Conservation (phyloP, 2,888 invertebrate genomes). For the Dryobotodes eremita region DNA sequence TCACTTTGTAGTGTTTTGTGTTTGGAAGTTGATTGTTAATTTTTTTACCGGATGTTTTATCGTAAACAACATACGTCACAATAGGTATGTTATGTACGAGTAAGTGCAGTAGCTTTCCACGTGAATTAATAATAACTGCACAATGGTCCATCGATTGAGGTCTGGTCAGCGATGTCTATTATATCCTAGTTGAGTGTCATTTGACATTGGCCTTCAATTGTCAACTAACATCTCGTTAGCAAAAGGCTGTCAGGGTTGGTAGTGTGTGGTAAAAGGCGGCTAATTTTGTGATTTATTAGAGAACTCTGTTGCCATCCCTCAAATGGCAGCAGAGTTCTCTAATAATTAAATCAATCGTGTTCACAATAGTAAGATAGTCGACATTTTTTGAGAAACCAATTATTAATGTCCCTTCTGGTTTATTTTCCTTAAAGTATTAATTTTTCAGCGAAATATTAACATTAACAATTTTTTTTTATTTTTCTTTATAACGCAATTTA, state of each 20-base stretch:
- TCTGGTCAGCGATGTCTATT: not conserved
- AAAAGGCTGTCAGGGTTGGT: not conserved
- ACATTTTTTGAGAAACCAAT: not conserved
- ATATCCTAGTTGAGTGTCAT: constrained; percentile 1
- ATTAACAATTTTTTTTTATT: not conserved
- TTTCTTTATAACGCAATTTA: not conserved
- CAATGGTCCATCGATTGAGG: constrained; percentile 18
- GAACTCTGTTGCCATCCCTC: too few species aligned
- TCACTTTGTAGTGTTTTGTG: too few species aligned
- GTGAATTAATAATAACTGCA: constrained; percentile 13
- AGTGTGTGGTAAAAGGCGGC: not conserved
- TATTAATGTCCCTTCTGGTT: not conserved
- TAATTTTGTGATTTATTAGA: not conserved
- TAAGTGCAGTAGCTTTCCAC: not conserved
- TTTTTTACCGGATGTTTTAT: not conserved
- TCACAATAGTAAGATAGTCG: not conserved
- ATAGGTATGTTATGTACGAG: not conserved
- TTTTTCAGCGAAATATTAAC: not conserved
- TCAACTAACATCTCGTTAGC: not conserved
- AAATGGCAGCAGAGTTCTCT: too few species aligned
- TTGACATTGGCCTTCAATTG: constrained; percentile 6
- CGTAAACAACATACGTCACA: not conserved
- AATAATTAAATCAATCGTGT: too few species aligned
- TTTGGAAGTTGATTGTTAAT: too few species aligned
- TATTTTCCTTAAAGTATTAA: not conserved